Evolutionary conservation across 2,113 vertebrate species (phyloP).

Genomic region (Platycercus adscitus): DNA sequence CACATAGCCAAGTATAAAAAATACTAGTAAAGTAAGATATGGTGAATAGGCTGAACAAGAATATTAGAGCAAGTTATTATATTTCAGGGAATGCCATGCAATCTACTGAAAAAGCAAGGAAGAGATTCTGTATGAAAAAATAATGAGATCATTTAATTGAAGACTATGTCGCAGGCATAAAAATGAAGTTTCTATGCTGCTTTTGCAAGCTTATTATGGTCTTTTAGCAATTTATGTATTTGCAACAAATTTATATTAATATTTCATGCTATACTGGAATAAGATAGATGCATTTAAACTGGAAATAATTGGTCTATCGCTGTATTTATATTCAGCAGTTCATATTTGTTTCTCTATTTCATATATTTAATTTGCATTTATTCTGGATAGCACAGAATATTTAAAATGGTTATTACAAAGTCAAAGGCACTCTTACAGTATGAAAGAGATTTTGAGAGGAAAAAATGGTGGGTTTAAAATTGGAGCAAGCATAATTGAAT

Average conservation of each 20-base stretch:
- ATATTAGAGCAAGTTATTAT: background rate
- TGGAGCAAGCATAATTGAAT: slow-evolving; percentile 55
- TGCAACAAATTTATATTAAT: slow-evolving; percentile 50
- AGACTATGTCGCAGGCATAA: background rate
- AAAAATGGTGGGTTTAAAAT: slow-evolving; percentile 33
- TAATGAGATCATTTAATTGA: background rate
- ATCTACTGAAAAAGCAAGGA: background rate
- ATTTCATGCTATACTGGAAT: slow-evolving; percentile 33
- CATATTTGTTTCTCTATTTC: slow-evolving; percentile 21
- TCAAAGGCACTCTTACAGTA: slow-evolving; percentile 11
- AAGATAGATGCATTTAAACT: slow-evolving; percentile 27
- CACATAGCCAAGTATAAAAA: background rate
- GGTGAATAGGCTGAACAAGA: background rate
- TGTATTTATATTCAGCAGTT: slow-evolving; percentile 31
- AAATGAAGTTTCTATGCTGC: slow-evolving; percentile 35
- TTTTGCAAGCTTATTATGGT: slow-evolving; percentile 25
- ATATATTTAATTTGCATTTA: slow-evolving; percentile 43
- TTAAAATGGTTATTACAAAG: background rate
- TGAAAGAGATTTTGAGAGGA: slow-evolving; percentile 38
- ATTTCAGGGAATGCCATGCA: background rate
- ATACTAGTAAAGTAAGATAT: background rate
- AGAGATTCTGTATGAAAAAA: background rate
- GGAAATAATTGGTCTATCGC: slow-evolving; percentile 33
- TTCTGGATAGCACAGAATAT: background rate
- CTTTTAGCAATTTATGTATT: slow-evolving; percentile 3